Evolutionary conservation across 2,888 invertebrate genomes (phyloP).

Genomic region (Dynastes maya): DNA sequence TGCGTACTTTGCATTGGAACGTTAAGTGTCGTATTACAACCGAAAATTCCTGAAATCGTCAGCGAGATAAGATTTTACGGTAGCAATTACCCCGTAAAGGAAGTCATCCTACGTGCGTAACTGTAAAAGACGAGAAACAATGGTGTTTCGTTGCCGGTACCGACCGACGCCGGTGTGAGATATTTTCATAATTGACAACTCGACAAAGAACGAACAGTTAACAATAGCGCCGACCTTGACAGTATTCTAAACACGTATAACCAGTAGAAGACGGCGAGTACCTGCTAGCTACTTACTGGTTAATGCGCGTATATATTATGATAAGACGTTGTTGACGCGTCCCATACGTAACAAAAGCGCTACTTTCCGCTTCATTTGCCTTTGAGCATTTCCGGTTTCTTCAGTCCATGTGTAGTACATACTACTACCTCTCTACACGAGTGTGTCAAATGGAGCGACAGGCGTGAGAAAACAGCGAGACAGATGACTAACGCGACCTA

Average conservation of each 20-base stretch:
- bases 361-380: conserved; percentile 50
- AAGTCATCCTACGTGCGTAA: conserved; percentile 23
- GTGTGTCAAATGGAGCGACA: conserved; percentile 24
- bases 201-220: conserved; percentile 46
- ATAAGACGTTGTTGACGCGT: background rate
- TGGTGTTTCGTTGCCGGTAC: conserved; percentile 25
- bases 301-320: background rate
- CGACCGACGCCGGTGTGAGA: conserved; percentile 43
- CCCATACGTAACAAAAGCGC: conserved; percentile 13
- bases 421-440: background rate
- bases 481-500: conserved; percentile 60
- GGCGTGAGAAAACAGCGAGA: conserved; percentile 56
- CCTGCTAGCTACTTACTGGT: background rate
- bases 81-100: conserved; percentile 31
- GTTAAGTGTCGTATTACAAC: conserved; percentile 21
- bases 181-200: conserved; percentile 50
- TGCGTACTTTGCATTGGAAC: conserved; percentile 13
- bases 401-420: background rate
- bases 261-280: conserved; percentile 7
- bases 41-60: conserved; percentile 20
- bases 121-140: conserved; percentile 31
- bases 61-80: conserved; percentile 21
- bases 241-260: conserved; percentile 25
- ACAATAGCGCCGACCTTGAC: conserved; percentile 49
- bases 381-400: conserved; percentile 49